Evolutionary conservation across 2,888 invertebrate genomes (phyloP), one percentile per base, ranked within the genome.

Genomic region (Ischnus inquisitorius): DNA sequence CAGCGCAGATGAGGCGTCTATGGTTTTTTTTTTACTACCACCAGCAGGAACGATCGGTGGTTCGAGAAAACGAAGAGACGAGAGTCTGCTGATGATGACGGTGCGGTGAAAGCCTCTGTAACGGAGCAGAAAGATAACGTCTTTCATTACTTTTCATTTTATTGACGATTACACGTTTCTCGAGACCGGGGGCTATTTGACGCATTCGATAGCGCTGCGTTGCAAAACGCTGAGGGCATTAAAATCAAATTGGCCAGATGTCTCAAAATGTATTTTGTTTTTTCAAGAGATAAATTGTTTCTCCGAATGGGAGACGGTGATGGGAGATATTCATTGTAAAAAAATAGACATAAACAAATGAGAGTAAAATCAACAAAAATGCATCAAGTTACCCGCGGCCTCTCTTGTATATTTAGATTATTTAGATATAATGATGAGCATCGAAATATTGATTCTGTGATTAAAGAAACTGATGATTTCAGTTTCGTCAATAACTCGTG

Each of bases 101-200:
- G 54, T 39, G 54, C 19, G 69, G 39, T 51, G 16, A 48, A 28
- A 48, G 22, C 54, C 46, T 54, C 69, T 69, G 69, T 54, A 69
- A 69, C 39, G 4, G 39, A 34, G 22, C 48, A 12, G 16, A 68
- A 68, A 51, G 28, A 19, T 51, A 19, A 16, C 28, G 3, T 48
- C 12, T 16, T 51, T 68, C 28, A 34, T 48, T 68, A 51, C 28
- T 19, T 51, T 68, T 51, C 3, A 19, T 51, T 28, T 51, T 28
- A 34, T n/a, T 4, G 5, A 8, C 28, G 19, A 34, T n/a, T 54
- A 39, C 54, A 22, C 54, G 54, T 8, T 10, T 6, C 19, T 8
- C 8, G 2, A 22, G 19, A 54, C 19, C 54, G 54, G 22, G 22
- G 54, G 12, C 54, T 54, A 22, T 19, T 19, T 54, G 54, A 54